phyloP scores from a whole-genome alignment of 2,888 invertebrate species.

The Congeria kusceri region DNA sequence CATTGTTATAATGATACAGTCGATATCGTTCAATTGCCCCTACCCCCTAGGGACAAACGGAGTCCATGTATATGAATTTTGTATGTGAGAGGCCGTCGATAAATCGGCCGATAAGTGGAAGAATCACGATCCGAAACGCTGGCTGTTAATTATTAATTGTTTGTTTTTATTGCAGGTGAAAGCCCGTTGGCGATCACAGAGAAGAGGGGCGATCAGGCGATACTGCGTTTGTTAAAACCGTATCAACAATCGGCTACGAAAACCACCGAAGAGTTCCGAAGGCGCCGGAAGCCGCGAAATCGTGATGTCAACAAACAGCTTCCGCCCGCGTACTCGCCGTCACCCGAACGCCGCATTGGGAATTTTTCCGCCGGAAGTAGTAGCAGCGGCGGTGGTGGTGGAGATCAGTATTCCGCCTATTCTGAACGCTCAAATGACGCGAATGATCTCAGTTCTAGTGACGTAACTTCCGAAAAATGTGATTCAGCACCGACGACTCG shows the following conservation, averaged over 20 bases:
- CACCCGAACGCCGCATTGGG: conserved; percentile 42
- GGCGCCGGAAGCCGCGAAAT: conserved; percentile 46
- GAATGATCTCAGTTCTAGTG: not conserved
- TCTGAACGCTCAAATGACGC: not conserved
- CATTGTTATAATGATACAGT: too few relatives aligned
- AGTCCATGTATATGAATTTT: too few relatives aligned
- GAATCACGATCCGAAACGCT: too few relatives aligned
- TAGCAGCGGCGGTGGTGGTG: too few relatives aligned
- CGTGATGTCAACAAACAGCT: conserved; percentile 43
- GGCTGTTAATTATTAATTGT: conserved; percentile 1
- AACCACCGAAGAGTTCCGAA: conserved; percentile 37
- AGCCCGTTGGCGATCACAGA: conserved; percentile 63
- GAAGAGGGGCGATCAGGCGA: conserved; percentile 48
- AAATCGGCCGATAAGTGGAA: too few relatives aligned
- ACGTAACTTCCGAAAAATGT: conserved; percentile 28
- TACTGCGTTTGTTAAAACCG: conserved; percentile 56
- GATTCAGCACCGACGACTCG: conserved; percentile 41
- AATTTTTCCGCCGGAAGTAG: not conserved
- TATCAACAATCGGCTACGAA: conserved; percentile 25
- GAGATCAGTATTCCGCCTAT: not conserved
- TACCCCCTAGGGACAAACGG: too few relatives aligned
- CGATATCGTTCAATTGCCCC: too few relatives aligned
- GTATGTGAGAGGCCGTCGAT: too few relatives aligned
- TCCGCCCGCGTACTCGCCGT: conserved; percentile 55
- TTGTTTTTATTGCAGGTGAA: conserved; percentile 57